Conservation (phyloP, 2,888 invertebrate genomes). For the Anticlea derivata region DNA sequence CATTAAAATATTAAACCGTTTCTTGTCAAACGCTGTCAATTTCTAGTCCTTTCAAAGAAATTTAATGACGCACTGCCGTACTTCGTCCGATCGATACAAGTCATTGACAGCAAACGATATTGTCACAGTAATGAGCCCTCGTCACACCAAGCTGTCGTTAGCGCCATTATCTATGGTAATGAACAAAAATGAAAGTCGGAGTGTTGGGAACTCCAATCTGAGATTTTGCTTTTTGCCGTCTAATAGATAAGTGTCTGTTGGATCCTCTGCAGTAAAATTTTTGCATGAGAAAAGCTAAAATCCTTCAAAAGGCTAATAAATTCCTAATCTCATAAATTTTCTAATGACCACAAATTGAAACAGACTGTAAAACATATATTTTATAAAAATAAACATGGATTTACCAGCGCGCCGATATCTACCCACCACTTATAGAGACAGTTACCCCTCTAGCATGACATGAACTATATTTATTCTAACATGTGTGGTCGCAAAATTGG, state of each 20-base stretch:
- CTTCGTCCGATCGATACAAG: conserved; percentile 30
- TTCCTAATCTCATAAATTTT: too few species aligned
- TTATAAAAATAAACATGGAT: conserved; percentile 24
- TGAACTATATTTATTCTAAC: conserved; percentile 31
- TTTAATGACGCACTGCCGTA: too few species aligned
- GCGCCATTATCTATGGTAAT: conserved; percentile 43
- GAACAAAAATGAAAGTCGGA: conserved; percentile 57
- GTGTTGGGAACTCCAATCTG: conserved; percentile 31
- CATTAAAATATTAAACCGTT: neutral
- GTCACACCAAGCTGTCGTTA: conserved; percentile 61
- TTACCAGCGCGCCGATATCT: conserved; percentile 15
- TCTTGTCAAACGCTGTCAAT: conserved; percentile 23
- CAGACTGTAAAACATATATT: conserved; percentile 10
- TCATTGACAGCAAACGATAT: conserved; percentile 33
- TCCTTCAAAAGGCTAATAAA: too few species aligned
- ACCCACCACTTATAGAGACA: conserved; percentile 23
- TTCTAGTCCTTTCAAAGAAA: too few species aligned
- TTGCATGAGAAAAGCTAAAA: neutral
- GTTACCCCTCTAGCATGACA: conserved; percentile 26
- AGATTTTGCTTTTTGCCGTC: conserved; percentile 34
- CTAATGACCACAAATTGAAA: conserved; percentile 18
- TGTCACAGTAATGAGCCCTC: conserved; percentile 50
- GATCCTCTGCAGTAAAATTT: too few species aligned
- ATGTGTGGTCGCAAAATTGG: conserved; percentile 34
- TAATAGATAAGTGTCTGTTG: conserved; percentile 14